Evolutionary conservation across 2,797 vertebrate genomes (phyloP).

Genomic region (Megalops cyprinoides): DNA sequence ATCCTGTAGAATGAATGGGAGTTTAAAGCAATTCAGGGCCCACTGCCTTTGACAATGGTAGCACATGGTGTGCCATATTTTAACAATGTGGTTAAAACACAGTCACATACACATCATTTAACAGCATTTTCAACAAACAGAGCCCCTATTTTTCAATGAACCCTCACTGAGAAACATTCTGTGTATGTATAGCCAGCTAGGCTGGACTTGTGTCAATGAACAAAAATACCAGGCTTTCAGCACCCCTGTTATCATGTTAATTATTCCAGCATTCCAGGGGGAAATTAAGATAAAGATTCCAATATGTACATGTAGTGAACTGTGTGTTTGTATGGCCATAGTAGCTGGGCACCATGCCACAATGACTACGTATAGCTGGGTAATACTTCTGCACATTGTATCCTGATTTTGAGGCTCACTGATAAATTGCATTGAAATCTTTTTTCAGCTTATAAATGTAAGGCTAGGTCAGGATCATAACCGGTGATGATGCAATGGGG

Average conservation of each 20-base stretch:
- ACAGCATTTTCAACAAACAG: conserved; percentile 10
- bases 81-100: background rate
- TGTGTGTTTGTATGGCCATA: no score
- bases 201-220: background rate
- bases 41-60: background rate
- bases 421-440: no score
- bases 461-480: no score
- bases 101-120: background rate
- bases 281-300: background rate
- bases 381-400: no score
- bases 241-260: background rate
- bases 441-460: no score
- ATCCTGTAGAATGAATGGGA: background rate
- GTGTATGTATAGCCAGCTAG: background rate
- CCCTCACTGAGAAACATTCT: background rate
- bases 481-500: no score
- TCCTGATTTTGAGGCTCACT: no score
- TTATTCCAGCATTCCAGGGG: background rate
- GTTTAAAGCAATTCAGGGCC: background rate
- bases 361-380: no score
- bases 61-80: conserved; percentile 11
- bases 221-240: background rate
- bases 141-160: background rate
- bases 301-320: no score
- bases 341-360: no score